Evolutionary conservation across 1,140 invertebrate species (phyloP), one percentile per base, ranked within the genome.

Genomic region (Eumeta japonica): DNA sequence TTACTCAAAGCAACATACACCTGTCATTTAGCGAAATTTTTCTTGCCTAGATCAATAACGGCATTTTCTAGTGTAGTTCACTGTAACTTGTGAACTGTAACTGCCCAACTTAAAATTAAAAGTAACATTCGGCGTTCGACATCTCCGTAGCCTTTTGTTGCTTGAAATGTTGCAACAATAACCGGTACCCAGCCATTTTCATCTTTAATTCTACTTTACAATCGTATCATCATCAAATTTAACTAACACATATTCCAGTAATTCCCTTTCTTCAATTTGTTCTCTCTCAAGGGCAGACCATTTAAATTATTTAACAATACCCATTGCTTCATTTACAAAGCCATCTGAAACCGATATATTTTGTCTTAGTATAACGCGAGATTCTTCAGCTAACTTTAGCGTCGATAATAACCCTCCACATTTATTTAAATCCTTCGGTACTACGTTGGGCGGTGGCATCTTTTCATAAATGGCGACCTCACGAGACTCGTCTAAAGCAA

Each of bases 31-130:
- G 52, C 51, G 34, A 52, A 50, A 11, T 55, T 41, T 33, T 42
- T 43, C 27, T 48, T 47, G 0, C 62, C 60, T 7, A 65, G 32
- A 30, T 68, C 48, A 3, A 65, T 54, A 0, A 70, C 57, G 16
- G 57, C 61, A 51, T 27, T 48, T 7, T 66, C 48, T 0, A 60
- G 48, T 1, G 65, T 66, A 10, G 47, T 55, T 17, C 58, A 62
- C 30, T 71, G 62, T 37, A 68, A 34, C 40, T 71, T 62, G 16
- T 68, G 61, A 2, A 66, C 54, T 5, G 58, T 66, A 7, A 49
- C 50, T 3, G 50, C 65, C 60, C 50, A 64, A 30, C 49, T 46
- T 38, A 66, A 50, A 10, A 70, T 70, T 19, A 72, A 10, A 37
- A 53, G 60, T 17, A 70, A 37, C 56, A 60, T 62, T 38, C 52